Conservation (phyloP, 2,888 invertebrate species). For the Omphaloscelis lunosa region DNA sequence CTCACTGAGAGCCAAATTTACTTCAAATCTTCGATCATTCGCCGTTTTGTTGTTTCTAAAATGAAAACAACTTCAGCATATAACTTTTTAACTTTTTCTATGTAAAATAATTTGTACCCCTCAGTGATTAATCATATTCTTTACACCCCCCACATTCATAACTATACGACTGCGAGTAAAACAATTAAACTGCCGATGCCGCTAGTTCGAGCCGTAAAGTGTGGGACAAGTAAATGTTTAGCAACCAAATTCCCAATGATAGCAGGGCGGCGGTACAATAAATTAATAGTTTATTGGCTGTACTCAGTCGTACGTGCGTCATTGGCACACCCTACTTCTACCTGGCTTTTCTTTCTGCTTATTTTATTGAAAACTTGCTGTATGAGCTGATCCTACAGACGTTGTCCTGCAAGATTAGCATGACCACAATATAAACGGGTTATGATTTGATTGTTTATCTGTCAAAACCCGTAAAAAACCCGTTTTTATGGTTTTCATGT, state of each 20-base stretch:
- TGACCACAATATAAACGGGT: too few species aligned
- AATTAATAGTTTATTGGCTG: constrained; percentile 87
- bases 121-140: constrained; percentile 7
- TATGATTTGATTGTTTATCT: too few species aligned
- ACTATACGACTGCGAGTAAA: constrained; percentile 11
- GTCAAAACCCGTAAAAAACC: too few species aligned
- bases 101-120: background rate
- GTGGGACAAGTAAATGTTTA: constrained; percentile 68
- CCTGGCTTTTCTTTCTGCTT: constrained; percentile 67
- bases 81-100: too few species aligned
- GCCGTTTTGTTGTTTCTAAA: background rate
- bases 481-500: too few species aligned
- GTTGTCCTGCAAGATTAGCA: too few species aligned
- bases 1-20: background rate
- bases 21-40: background rate
- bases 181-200: constrained; percentile 52
- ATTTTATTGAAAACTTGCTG: constrained; percentile 70
- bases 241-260: constrained; percentile 75
- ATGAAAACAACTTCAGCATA: background rate
- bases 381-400: background rate
- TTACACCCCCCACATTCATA: constrained; percentile 6
- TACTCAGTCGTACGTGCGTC: constrained; percentile 86
- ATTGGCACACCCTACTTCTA: constrained; percentile 80
- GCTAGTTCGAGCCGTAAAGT: constrained; percentile 80
- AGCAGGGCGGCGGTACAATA: constrained; percentile 86